Evolutionary conservation across 2,888 invertebrate species (phyloP).

Genomic region (Limnephilus auricula): DNA sequence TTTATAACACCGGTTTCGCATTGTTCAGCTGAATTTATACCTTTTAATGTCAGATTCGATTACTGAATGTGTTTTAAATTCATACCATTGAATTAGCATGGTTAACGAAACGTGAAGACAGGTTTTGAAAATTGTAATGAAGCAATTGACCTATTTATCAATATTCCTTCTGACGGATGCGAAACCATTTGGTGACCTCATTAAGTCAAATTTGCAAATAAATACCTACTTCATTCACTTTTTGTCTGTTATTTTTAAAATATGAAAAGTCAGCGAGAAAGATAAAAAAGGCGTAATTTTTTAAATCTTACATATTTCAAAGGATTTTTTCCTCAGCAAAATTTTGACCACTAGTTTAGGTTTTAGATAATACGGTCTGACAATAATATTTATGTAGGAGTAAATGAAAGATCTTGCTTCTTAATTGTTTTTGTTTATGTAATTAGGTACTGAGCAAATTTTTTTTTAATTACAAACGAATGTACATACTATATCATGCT

Average conservation of each 20-base stretch:
- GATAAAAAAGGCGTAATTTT: too few relatives aligned
- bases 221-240: background rate
- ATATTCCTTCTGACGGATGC: background rate
- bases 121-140: constrained; percentile 2
- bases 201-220: background rate
- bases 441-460: too few relatives aligned
- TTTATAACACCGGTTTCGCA: background rate
- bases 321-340: too few relatives aligned
- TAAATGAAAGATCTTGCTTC: too few relatives aligned
- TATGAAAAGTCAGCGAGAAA: too few relatives aligned
- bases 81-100: background rate
- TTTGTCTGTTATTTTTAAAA: background rate
- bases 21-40: background rate
- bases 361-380: too few relatives aligned
- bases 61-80: background rate
- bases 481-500: too few relatives aligned
- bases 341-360: too few relatives aligned
- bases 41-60: background rate
- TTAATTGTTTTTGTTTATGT: too few relatives aligned
- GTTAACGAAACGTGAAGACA: background rate
- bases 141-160: background rate
- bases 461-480: too few relatives aligned
- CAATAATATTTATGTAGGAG: too few relatives aligned
- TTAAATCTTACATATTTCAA: too few relatives aligned
- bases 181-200: background rate